Evolutionary conservation across 1,140 invertebrate species (phyloP), one percentile per base, ranked within the genome.

Genomic region (Oncopodura yosiiana): DNA sequence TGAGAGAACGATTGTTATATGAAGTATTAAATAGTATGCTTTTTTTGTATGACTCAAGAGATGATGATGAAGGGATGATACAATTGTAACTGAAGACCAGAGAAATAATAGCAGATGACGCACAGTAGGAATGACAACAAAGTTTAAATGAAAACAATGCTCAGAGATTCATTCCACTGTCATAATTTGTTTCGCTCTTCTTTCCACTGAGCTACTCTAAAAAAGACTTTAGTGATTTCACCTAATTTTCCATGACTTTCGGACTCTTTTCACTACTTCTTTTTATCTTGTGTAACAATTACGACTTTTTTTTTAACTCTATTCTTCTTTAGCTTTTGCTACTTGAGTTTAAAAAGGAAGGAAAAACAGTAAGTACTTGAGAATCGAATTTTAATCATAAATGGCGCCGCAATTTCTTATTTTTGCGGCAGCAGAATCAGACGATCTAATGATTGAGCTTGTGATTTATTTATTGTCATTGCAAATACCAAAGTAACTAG

Each of bases 91-190:
- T n/a, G n/a, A n/a, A n/a, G 14, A 34, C n/a, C n/a, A 34, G 30
- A 34, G 14, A n/a, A 24, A 49, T 52, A 32, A 34, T 44, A 36
- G 57, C 53, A 62, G 53, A 63, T 63, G 61, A 63, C 61, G 61
- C 53, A 56, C 57, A 53, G 51, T 54, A 43, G 53, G 57, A 63
- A 57, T 60, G 57, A 63, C 61, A 63, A 60, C 49, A 59, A 58
- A 56, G 49, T 60, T 59, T 60, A 32, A 53, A 56, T 49, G 30
- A 59, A 58, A 60, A 63, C 57, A 63, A 61, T 57, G 51, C n/a
- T n/a, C n/a, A n/a, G n/a, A 57, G 54, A 57, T 57, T 61, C 55
- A 61, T 55, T 61, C 52, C 50, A 54, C 60, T 53, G 49, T 57
- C 54, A 41, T 48, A 58, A 58, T 58, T 53, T 18, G 51, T 59